Percentiles rank a stretch among this genome's conserved stretches.
Evolutionary conservation across 2,888 invertebrate species (phyloP).

Genomic region (Cryptocephalus primarius): DNA sequence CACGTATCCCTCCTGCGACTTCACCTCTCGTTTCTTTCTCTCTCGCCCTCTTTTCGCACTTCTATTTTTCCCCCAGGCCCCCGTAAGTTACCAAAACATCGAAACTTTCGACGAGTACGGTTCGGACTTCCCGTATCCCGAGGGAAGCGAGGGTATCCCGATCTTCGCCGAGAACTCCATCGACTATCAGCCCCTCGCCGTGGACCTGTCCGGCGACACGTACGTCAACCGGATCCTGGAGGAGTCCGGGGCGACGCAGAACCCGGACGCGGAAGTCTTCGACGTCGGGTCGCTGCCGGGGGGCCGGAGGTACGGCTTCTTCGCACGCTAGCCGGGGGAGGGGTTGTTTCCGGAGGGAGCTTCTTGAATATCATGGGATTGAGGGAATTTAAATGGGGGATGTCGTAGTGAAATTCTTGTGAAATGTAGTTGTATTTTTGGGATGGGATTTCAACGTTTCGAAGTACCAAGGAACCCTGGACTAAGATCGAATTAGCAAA

Average conservation of each 20-base stretch:
- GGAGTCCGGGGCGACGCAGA: slow-evolving; percentile 20
- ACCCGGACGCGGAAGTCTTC: slow-evolving; percentile 31
- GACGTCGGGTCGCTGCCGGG: slow-evolving; percentile 7
- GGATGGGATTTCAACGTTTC: no score
- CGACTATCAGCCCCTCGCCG: slow-evolving; percentile 7
- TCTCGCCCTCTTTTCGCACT: slow-evolving; percentile 25
- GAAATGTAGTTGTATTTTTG: no score
- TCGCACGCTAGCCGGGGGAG: no score
- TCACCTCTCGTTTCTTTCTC: slow-evolving; percentile 15
- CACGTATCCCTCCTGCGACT: no score
- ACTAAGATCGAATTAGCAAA: no score
- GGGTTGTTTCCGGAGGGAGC: no score
- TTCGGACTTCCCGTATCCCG: slow-evolving; percentile 2
- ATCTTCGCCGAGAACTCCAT: slow-evolving; percentile 12
- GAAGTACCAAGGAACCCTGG: no score
- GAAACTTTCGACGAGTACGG: slow-evolving; percentile 28
- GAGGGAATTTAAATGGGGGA: no score
- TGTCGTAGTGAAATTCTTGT: no score
- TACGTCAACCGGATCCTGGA: slow-evolving; percentile 26
- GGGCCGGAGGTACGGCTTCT: no score
- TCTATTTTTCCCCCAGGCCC: slow-evolving; percentile 20
- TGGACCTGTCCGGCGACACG: slow-evolving; percentile 25
- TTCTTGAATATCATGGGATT: no score
- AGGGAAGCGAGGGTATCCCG: background rate
- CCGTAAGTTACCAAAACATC: slow-evolving; percentile 15